Conservation (phyloP, 2,888 invertebrate genomes). For the Pycnomerus fuliginosus region DNA sequence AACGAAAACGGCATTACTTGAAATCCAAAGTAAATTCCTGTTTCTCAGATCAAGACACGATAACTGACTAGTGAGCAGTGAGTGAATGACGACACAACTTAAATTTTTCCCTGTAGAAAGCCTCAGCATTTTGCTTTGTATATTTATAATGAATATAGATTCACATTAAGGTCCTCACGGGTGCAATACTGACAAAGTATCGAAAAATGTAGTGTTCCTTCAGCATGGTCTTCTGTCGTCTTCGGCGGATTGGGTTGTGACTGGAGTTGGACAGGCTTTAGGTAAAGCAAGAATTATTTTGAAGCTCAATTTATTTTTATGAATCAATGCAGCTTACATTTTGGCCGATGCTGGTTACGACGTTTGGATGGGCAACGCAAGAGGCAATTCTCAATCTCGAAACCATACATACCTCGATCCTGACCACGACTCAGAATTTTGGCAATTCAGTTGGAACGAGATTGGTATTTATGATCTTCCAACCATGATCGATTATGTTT, state of each 20-base stretch:
- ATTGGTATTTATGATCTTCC: constrained; percentile 79
- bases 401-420: constrained; percentile 33
- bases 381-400: constrained; percentile 35
- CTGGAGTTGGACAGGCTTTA: constrained; percentile 52
- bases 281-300: too few species aligned
- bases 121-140: too few species aligned
- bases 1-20: too few species aligned
- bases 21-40: too few species aligned
- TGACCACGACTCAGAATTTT: constrained; percentile 48
- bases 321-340: too few species aligned
- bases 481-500: constrained; percentile 74
- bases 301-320: too few species aligned
- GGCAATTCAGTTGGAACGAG: constrained; percentile 74
- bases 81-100: too few species aligned
- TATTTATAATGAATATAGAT: too few species aligned
- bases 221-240: constrained; percentile 42
- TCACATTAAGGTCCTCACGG: too few species aligned
- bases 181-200: constrained; percentile 36
- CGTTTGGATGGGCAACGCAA: constrained; percentile 40
- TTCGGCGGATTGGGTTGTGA: constrained; percentile 37
- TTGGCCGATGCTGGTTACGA: constrained; percentile 42
- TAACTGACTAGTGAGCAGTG: too few species aligned
- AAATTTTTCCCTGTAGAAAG: too few species aligned
- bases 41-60: too few species aligned
- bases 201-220: constrained; percentile 60